phyloP scores from a whole-genome alignment of 30 jellyfish, hydroid and myxozoan species.

The Aurelia sp. region DNA sequence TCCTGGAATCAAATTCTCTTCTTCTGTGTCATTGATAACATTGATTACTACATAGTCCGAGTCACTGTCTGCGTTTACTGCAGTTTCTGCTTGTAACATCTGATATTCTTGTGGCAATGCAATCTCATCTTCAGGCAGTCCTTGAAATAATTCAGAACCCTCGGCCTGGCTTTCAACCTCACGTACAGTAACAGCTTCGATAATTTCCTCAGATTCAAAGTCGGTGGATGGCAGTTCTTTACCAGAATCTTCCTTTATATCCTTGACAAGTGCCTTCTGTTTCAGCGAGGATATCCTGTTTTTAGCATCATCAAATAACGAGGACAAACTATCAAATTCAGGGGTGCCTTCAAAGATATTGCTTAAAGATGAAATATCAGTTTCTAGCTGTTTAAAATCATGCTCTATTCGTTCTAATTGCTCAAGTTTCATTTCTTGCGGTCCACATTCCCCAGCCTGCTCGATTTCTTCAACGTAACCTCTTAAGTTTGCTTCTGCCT shows the following conservation, averaged over 20 bases:
- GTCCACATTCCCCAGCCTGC: neutral
- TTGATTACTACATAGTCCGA: neutral
- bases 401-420: neutral
- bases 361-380: neutral
- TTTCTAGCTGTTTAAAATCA: neutral
- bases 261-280: neutral
- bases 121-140: too few relatives aligned
- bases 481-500: slow-evolving; percentile 1
- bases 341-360: neutral
- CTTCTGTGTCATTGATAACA: neutral
- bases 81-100: too few relatives aligned
- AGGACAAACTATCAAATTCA: slow-evolving; percentile 2
- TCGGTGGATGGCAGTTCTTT: neutral
- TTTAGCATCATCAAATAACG: slow-evolving; percentile 12
- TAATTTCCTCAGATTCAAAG: neutral
- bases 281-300: neutral
- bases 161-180: neutral
- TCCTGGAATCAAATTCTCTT: neutral
- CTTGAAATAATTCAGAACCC: too few relatives aligned
- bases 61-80: neutral
- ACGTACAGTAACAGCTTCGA: neutral
- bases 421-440: neutral
- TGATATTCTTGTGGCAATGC: too few relatives aligned
- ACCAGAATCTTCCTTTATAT: neutral
- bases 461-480: neutral